Conservation (phyloP, 2,888 invertebrate genomes). For the Syrphus vitripennis region DNA sequence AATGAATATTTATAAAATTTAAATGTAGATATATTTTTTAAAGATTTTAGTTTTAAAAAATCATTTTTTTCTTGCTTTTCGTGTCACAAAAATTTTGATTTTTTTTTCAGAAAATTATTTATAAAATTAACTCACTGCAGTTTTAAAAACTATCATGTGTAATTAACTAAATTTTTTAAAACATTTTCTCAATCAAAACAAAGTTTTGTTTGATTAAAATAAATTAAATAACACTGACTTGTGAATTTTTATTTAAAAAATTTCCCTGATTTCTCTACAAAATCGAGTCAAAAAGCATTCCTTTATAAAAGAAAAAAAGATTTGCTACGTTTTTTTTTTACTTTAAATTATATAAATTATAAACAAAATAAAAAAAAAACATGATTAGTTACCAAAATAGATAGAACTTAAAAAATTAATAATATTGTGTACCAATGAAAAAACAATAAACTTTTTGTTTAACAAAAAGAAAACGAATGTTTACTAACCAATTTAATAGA, state of each 20-base stretch:
- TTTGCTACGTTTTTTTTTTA: constrained; percentile 43
- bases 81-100: not conserved
- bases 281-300: constrained; percentile 49
- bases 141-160: not conserved
- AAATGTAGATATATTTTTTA: not conserved
- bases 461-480: constrained; percentile 39
- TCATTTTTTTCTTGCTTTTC: not conserved
- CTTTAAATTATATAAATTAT: constrained; percentile 49
- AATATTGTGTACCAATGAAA: constrained; percentile 29
- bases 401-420: constrained; percentile 53
- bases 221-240: constrained; percentile 27
- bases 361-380: constrained; percentile 3
- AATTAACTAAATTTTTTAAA: not conserved
- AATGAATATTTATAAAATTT: not conserved
- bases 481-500: constrained; percentile 4
- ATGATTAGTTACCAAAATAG: constrained; percentile 40
- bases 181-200: constrained; percentile 28
- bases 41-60: not conserved
- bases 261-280: constrained; percentile 21
- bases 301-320: constrained; percentile 32
- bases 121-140: not conserved
- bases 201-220: constrained; percentile 40
- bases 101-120: not conserved
- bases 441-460: constrained; percentile 49
- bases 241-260: constrained; percentile 9